These are phyloP conservation scores for Apis dorsata DNA, from an alignment of 1,140 invertebrate genomes.

Conservation along the genomic window DNA sequence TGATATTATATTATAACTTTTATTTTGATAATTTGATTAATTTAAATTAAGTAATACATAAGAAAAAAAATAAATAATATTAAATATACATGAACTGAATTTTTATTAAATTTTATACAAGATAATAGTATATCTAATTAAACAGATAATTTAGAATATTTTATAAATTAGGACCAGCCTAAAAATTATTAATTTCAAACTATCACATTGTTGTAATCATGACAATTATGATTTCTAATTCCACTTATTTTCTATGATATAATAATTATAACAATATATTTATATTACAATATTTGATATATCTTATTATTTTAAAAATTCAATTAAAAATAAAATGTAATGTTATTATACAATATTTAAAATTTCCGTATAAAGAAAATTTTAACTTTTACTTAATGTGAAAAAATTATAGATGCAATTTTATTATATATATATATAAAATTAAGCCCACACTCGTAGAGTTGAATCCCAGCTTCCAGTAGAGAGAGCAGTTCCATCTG, in stretches of 20 bases:
- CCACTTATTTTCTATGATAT: constrained; percentile 27
- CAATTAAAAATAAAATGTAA: constrained; percentile 26
- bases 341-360: constrained; percentile 6
- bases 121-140: constrained; percentile 41
- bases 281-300: constrained; percentile 53
- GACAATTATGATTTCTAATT: constrained; percentile 26
- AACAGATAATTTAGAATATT: constrained; percentile 56
- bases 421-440: no score
- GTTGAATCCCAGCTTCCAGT: constrained; percentile 99
- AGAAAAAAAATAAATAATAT: background rate
- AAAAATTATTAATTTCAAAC: constrained; percentile 57
- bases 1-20: background rate
- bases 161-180: constrained; percentile 73
- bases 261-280: constrained; percentile 62
- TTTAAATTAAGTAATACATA: background rate
- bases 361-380: constrained; percentile 27
- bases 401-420: constrained; percentile 12
- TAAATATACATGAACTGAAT: constrained; percentile 32
- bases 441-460: constrained; percentile 86
- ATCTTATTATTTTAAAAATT: constrained; percentile 7
- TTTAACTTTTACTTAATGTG: constrained; percentile 22
- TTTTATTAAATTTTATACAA: constrained; percentile 47
- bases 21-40: background rate
- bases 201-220: constrained; percentile 55
- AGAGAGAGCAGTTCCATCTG: constrained; percentile 98